Evolutionary conservation across 2,797 vertebrate genomes (phyloP).

Genomic region (Uromys caudimaculatus): DNA sequence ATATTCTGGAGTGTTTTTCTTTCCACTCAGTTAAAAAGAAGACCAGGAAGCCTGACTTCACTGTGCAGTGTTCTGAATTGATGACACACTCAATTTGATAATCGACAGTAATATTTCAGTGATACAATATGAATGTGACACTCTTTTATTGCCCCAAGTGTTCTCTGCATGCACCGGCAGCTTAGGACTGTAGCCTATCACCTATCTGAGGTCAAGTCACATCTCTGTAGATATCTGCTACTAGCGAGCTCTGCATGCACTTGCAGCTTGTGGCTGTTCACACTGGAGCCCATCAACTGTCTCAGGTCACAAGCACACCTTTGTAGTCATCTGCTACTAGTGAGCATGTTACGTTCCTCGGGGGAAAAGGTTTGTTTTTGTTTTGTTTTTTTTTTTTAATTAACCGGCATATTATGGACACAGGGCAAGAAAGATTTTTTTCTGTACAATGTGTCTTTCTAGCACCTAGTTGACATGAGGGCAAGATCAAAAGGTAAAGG

Average conservation of each 20-base stretch:
- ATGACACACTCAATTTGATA: slow-evolving; percentile 24
- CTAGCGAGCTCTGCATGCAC: no score
- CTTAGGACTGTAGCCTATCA: not conserved
- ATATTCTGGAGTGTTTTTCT: slow-evolving; percentile 18
- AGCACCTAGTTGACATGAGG: fast-evolving
- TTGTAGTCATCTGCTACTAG: not conserved
- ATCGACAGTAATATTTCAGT: slow-evolving; percentile 16
- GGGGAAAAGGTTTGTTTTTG: not conserved
- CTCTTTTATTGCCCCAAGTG: not conserved
- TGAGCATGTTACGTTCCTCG: not conserved
- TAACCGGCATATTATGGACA: not conserved
- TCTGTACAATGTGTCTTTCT: not conserved
- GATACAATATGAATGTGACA: not conserved
- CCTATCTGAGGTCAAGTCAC: not conserved
- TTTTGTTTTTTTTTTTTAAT: not conserved
- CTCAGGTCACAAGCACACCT: not conserved
- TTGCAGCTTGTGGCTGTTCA: no score
- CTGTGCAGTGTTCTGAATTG: slow-evolving; percentile 29
- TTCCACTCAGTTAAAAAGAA: slow-evolving; percentile 37
- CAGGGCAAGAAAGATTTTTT: not conserved
- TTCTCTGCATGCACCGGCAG: not conserved
- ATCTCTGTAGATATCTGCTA: not conserved
- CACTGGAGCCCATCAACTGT: not conserved
- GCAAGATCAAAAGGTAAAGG: not conserved
- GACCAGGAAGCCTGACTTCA: slow-evolving; percentile 28